Evolutionary conservation across 2,888 invertebrate species (phyloP), one percentile per base, ranked within the genome.

Genomic region (Biston betularia): DNA sequence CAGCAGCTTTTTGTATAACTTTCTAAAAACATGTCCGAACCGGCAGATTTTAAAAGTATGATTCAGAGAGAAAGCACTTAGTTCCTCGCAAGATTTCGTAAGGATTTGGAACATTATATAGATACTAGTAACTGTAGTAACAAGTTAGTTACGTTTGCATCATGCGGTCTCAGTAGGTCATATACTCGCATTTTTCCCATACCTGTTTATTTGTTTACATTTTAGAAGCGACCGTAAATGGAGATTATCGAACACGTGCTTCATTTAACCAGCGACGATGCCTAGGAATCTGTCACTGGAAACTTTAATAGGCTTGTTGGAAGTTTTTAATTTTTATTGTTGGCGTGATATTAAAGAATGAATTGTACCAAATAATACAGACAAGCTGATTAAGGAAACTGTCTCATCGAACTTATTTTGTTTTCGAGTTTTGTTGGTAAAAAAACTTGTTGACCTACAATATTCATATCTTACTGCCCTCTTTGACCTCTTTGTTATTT

Each of bases 221-320:
- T 60, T 60, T 15, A 55, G 54, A 33, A 61, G 45, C 9, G 9
- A 55, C 7, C 14, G 59, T 58, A 62, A 67, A 34, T 55, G 44
- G 63, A 63, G 44, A 54, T 59, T 46, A 10, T 10, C 42, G 50
- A 33, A 44, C 66, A 64, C 64, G 67, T 64, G 67, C 46, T 52
- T 24, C 55, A 52, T 54, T 63, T 44, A 52, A 42, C 33, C 53
- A 52, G 58, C 53, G 55, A 44, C 59, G 58, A 65, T 56, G 64
- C 38, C 62, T 71, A 66, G 68, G 58, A 64, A 67, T 64, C 56
- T 57, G 71, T 33, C 56, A 71, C 53, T 60, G 33, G 71, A 71
- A 35, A 63, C 63, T 44, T 34, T 57, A 11, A 46, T 57, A 35
- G 45, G 8, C 14, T 45, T 0, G 8, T 6, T n/a, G 0, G 34